These are phyloP conservation scores for Cosmopolites sordidus DNA, from an alignment of 2,888 invertebrate genomes.

Conservation along the genomic window DNA sequence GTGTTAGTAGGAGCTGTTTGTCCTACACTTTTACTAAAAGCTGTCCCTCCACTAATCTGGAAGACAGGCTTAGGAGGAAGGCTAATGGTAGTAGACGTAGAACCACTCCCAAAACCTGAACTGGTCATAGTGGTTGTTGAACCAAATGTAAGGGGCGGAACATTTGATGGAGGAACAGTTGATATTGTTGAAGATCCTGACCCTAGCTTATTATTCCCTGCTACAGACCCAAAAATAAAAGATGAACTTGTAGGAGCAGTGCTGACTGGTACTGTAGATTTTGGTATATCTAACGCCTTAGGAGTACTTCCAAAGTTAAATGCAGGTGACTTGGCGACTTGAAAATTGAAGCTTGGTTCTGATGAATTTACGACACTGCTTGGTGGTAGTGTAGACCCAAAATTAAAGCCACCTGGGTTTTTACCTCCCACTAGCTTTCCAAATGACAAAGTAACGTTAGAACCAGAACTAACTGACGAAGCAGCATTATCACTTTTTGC, in stretches of 20 bases:
- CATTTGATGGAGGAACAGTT: not conserved
- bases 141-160: not conserved
- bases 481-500: not conserved
- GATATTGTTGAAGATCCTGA: not conserved
- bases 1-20: conserved; percentile 1
- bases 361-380: conserved; percentile 2
- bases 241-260: not conserved
- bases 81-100: conserved; percentile 1
- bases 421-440: too few relatives aligned
- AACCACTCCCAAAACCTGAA: conserved; percentile 20
- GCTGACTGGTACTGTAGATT: conserved; percentile 4
- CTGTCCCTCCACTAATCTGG: too few relatives aligned
- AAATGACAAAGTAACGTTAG: not conserved
- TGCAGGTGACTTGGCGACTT: conserved; percentile 5
- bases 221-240: not conserved
- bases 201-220: not conserved
- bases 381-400: not conserved
- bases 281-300: conserved; percentile 6
- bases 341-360: conserved; percentile 2
- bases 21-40: not conserved
- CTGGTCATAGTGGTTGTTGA: conserved; percentile 2
- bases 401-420: conserved; percentile 1
- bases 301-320: conserved; percentile 19
- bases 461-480: not conserved
- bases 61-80: too few relatives aligned